These are phyloP conservation scores for Agrotis segetum DNA, from an alignment of 2,888 invertebrate species.

Conservation along the genomic window DNA sequence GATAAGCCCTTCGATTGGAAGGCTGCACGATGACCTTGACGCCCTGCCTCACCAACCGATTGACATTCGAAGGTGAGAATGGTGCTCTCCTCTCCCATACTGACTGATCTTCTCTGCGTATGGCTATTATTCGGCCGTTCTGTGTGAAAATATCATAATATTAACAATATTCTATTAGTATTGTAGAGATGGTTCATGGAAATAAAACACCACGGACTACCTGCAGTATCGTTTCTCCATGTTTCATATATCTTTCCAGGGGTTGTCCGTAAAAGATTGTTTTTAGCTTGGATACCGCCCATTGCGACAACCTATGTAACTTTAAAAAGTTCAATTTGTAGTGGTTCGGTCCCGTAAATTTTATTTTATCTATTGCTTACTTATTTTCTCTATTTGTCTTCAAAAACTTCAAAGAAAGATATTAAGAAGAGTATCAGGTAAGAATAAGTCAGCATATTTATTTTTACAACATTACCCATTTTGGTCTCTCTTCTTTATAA, in stretches of 20 bases:
- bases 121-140: slow-evolving; percentile 94
- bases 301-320: slow-evolving; percentile 42
- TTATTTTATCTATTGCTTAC: background rate
- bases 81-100: slow-evolving; percentile 99
- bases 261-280: slow-evolving; percentile 15
- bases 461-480: background rate
- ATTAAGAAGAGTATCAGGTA: background rate
- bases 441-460: too few species aligned
- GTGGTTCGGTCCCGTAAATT: background rate
- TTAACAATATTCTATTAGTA: background rate
- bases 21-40: slow-evolving; percentile 99
- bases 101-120: slow-evolving; percentile 97
- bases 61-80: slow-evolving; percentile 97
- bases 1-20: slow-evolving; percentile 99
- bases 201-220: slow-evolving; percentile 22
- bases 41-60: slow-evolving; percentile 96
- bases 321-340: slow-evolving; percentile 25
- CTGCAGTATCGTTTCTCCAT: slow-evolving; percentile 17
- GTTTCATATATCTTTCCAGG: slow-evolving; percentile 13
- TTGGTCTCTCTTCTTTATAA: too few species aligned
- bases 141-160: slow-evolving; percentile 66
- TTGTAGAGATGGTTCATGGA: background rate
- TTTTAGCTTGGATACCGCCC: slow-evolving; percentile 34
- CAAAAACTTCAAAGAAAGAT: too few species aligned
- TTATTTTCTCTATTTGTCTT: background rate